phyloP scores from a whole-genome alignment of 2,888 invertebrate genomes.

The Thera obeliscata region DNA sequence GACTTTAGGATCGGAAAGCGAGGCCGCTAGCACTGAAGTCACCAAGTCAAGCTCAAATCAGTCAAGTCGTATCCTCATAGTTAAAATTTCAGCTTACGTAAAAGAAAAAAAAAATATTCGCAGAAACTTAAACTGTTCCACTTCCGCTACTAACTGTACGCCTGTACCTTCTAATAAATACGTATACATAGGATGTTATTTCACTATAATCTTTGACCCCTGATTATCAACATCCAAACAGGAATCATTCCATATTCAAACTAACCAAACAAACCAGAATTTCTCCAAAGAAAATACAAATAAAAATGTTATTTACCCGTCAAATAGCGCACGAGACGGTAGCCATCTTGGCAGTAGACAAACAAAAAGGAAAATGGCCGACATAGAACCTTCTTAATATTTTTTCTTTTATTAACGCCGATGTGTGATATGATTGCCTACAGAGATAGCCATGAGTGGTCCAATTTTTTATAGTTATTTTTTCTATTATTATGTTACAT shows the following conservation, averaged over 20 bases:
- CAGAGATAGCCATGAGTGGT: not conserved
- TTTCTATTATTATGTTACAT: too few species aligned
- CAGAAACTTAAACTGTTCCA: too few species aligned
- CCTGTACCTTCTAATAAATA: too few species aligned
- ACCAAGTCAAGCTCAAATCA: too few species aligned
- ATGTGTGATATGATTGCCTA: slow-evolving; percentile 21
- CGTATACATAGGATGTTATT: too few species aligned
- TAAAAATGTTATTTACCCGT: slow-evolving; percentile 53
- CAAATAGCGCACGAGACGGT: slow-evolving; percentile 54
- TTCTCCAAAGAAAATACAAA: slow-evolving; percentile 42
- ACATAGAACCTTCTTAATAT: slow-evolving; percentile 46
- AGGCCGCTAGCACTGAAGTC: too few species aligned
- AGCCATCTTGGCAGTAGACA: slow-evolving; percentile 58
- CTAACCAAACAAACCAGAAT: slow-evolving; percentile 22
- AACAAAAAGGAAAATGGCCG: slow-evolving; percentile 60
- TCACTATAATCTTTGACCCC: slow-evolving; percentile 1
- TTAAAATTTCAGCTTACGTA: too few species aligned
- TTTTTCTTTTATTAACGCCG: slow-evolving; percentile 40
- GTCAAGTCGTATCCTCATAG: too few species aligned
- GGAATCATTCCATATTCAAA: not conserved
- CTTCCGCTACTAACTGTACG: too few species aligned
- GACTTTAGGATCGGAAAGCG: too few species aligned
- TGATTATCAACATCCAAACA: not conserved
- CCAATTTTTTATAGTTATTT: not conserved
- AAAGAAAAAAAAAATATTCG: too few species aligned